Conservation (phyloP, 1,140 invertebrate genomes). For the Aporrectodea caliginosa region DNA sequence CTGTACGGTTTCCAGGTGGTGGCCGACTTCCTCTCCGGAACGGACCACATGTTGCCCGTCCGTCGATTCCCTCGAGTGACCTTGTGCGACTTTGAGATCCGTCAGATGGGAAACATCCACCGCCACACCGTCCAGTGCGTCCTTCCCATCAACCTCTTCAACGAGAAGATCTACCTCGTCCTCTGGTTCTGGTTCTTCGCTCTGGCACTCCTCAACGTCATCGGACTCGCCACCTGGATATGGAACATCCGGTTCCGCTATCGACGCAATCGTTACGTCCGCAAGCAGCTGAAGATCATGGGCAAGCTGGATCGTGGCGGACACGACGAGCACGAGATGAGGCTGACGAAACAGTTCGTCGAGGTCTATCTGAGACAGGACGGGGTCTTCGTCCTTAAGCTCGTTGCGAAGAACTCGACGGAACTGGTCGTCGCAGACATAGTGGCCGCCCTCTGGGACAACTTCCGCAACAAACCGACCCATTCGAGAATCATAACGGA, state of each 20-base stretch:
- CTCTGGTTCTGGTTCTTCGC: too few relatives aligned
- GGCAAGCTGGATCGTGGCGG: conserved; percentile 26
- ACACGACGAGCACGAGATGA: conserved; percentile 22
- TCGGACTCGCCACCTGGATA: conserved; percentile 52
- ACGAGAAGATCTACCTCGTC: too few relatives aligned
- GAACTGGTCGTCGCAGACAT: conserved; percentile 37
- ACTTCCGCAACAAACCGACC: conserved; percentile 31
- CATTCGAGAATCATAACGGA: too few relatives aligned
- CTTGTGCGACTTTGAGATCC: conserved; percentile 38
- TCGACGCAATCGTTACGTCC: conserved; percentile 51
- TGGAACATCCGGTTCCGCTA: conserved; percentile 34
- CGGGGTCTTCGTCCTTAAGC: conserved; percentile 36
- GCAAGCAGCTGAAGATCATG: conserved; percentile 51
- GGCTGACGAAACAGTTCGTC: conserved; percentile 32
- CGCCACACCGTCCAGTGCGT: too few relatives aligned
- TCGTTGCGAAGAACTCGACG: conserved; percentile 34
- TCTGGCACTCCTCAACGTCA: conserved; percentile 56
- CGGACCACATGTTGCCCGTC: neutral
- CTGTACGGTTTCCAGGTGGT: conserved; percentile 9
- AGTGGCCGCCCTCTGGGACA: conserved; percentile 46
- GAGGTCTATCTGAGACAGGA: conserved; percentile 36
- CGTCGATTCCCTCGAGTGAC: conserved; percentile 38
- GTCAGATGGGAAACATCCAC: too few relatives aligned
- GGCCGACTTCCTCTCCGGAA: neutral
- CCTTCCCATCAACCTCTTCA: too few relatives aligned